phyloP scores from a whole-genome alignment of 2,797 vertebrate species.

The Aldrovandia affinis region DNA sequence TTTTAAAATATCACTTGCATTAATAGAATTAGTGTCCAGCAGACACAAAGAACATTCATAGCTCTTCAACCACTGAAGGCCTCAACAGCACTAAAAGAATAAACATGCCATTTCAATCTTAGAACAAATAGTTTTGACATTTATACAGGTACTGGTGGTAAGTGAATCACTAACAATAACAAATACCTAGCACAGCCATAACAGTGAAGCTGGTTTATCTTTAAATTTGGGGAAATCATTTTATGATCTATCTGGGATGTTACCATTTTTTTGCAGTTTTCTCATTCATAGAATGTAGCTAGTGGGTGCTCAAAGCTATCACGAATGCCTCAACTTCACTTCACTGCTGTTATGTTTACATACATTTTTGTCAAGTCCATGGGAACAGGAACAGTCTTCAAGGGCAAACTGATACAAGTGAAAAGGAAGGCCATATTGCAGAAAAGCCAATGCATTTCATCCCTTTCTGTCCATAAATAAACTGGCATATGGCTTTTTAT shows the following conservation, averaged over 20 bases:
- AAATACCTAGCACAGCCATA: background rate
- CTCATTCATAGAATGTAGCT: background rate
- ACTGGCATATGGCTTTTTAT: background rate
- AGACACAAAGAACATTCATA: background rate
- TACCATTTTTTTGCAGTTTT: background rate
- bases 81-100: background rate
- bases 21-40: background rate
- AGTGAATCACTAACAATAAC: background rate
- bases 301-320: background rate
- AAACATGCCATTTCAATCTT: background rate
- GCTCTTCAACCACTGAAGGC: background rate
- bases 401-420: background rate
- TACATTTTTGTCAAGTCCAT: background rate
- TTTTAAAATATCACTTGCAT: background rate
- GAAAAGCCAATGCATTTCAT: background rate
- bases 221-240: background rate
- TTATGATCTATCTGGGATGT: background rate
- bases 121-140: background rate
- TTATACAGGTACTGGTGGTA: background rate
- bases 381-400: background rate
- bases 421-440: background rate
- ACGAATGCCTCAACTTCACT: background rate
- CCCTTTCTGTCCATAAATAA: background rate
- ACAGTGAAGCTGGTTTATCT: background rate
- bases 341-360: no score